Base-by-base conservation (phyloP, 1,140 invertebrate species). In the Mycetomoellerius zeteki region DNA sequence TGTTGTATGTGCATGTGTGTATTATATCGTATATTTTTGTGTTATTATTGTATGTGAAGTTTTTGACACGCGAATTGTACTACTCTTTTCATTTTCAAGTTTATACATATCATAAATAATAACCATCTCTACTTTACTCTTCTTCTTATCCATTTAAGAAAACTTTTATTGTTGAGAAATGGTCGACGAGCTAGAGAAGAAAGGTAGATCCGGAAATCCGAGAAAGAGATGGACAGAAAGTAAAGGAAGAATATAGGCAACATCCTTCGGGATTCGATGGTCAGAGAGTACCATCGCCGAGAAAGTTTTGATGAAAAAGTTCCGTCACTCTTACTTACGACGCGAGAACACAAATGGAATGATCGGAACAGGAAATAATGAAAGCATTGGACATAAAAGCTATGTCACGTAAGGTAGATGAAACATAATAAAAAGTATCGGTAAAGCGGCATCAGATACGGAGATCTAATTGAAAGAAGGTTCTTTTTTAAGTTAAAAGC, bases 241-340 rank as follows among this genome's bases (percentile, higher is more conserved):
- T 27, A 47, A 82, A n/a, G 7, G 43, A 60, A 60, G 37, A 60
- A 60, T 73, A 43, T 75, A 84, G 37, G 80, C 80, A 50, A 27
- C 37, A 37, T 72, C 37, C 43, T 76, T 85, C 62, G 21, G 19
- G 58, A 56, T 80, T 80, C 67, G 67, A 73, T 27, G 80, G 88
- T 67, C 71, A 87, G 62, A 58, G 89, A 84, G 88, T 86, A 85
- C 81, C 71, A 71, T 85, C 86, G 78, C 85, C 85, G 85, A 85
- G 88, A 91, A 93, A 93, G 73, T 93, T 93, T 93, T 92, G 92
- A 93, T 93, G 92, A 92, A 93, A 93, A 93, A 92, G 92, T 92
- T 92, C 85, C 47, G 30, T 80, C 60, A 76, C 56, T 65, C 71
- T 64, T 78, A 64, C 75, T 65, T 85, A 85, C 60, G 75, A 52